phyloP scores from a whole-genome alignment of 2,797 vertebrate species.

The Hafferia zeledoni region DNA sequence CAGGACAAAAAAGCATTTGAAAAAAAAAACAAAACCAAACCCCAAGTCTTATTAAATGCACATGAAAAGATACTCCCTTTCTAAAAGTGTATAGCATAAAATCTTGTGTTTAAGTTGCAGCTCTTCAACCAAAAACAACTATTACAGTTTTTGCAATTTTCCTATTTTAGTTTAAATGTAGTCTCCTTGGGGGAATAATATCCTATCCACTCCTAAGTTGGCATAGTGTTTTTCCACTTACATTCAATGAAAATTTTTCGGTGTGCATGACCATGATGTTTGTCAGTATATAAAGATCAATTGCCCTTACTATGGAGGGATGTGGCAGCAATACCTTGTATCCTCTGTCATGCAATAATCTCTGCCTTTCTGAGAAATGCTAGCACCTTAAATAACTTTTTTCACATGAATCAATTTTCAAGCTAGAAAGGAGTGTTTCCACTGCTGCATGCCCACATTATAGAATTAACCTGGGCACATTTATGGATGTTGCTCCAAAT shows the following conservation, averaged over 20 bases:
- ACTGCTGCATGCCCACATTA: rapidly evolving
- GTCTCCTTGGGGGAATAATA: background rate
- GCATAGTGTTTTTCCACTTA: background rate
- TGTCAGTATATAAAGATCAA: background rate
- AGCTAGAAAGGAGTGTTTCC: background rate
- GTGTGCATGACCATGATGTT: background rate
- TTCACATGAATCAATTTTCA: background rate
- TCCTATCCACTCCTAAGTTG: background rate
- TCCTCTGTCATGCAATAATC: background rate
- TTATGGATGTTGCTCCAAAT: rapidly evolving
- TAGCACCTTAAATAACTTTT: background rate
- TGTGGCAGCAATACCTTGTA: background rate
- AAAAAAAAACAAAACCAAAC: background rate
- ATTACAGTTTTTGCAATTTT: background rate
- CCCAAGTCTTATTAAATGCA: slow-evolving; percentile 30
- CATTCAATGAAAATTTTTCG: background rate
- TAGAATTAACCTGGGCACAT: background rate
- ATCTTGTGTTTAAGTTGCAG: background rate
- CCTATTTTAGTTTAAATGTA: background rate
- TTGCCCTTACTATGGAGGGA: background rate
- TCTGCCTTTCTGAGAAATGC: background rate
- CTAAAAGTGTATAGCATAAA: background rate
- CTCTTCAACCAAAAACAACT: background rate
- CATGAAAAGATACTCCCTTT: slow-evolving; percentile 34
- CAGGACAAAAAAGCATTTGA: slow-evolving; percentile 20